phyloP scores from a whole-genome alignment of 2,113 vertebrate species.

The Mustela nigripes region DNA sequence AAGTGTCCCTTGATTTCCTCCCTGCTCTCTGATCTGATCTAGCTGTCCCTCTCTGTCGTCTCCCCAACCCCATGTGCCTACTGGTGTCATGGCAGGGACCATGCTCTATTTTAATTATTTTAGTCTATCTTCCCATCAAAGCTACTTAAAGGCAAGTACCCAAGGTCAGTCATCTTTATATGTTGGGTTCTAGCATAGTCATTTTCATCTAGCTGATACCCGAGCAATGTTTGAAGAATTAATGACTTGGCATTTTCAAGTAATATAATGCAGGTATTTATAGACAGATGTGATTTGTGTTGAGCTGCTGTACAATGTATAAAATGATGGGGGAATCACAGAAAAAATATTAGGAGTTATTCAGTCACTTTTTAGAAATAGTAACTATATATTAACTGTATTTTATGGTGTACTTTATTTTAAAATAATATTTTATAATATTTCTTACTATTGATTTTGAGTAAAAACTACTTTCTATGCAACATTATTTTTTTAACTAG shows the following conservation, averaged over 20 bases:
- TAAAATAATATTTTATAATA: constrained; percentile 24
- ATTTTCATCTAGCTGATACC: neutral
- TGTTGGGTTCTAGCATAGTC: neutral
- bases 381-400: neutral
- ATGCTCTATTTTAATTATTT: neutral
- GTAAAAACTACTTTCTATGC: neutral
- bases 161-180: neutral
- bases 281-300: neutral
- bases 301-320: neutral
- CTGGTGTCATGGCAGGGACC: neutral
- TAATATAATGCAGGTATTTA: neutral
- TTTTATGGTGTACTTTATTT: constrained; percentile 1
- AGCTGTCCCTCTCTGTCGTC: neutral
- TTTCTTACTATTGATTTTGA: constrained; percentile 32
- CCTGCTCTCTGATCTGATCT: neutral
- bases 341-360: neutral
- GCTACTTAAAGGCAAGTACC: neutral
- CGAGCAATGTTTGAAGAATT: neutral
- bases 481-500: neutral
- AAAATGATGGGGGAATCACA: neutral
- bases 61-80: neutral
- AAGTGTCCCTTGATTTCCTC: neutral
- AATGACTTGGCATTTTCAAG: neutral
- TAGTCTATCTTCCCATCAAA: neutral
- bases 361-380: neutral